A percentile compares a stretch with the other conserved stretches of the same genome.
Conservation (phyloP, 2,888 invertebrate species). For the Erebia palarica region DNA sequence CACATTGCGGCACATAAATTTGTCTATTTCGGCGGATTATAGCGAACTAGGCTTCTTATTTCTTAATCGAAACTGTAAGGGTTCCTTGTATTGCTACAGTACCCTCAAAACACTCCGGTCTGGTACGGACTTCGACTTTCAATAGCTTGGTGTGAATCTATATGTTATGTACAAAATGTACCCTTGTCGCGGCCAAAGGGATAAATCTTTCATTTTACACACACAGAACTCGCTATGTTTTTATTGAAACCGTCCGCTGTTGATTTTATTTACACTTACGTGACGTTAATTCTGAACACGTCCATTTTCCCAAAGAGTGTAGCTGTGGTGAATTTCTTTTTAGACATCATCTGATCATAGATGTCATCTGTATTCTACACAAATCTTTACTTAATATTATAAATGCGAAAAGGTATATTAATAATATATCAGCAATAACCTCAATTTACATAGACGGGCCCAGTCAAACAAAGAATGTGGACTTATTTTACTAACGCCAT, state of each 20-base stretch:
- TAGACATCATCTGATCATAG: too few relatives aligned
- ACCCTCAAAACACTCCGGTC: constrained; percentile 51
- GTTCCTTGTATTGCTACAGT: too few relatives aligned
- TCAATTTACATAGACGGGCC: too few relatives aligned
- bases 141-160: constrained; percentile 70
- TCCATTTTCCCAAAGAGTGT: not conserved
- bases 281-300: constrained; percentile 6
- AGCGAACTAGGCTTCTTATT: too few relatives aligned
- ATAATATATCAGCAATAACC: too few relatives aligned
- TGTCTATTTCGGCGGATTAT: too few relatives aligned
- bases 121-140: constrained; percentile 56
- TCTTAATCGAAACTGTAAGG: too few relatives aligned
- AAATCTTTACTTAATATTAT: not conserved
- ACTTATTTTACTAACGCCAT: too few relatives aligned
- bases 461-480: too few relatives aligned
- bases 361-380: not conserved
- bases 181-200: constrained; percentile 47
- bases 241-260: constrained; percentile 60
- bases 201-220: constrained; percentile 70
- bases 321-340: not conserved
- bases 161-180: constrained; percentile 62
- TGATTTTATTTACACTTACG: constrained; percentile 38
- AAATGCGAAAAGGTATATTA: too few relatives aligned
- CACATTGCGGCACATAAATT: too few relatives aligned
- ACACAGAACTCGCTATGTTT: constrained; percentile 61